Percentiles rank a stretch among this genome's conserved stretches.
These are phyloP conservation scores for Antheraea mylitta DNA, from an alignment of 1,140 invertebrate genomes.

Conservation along the genomic window DNA sequence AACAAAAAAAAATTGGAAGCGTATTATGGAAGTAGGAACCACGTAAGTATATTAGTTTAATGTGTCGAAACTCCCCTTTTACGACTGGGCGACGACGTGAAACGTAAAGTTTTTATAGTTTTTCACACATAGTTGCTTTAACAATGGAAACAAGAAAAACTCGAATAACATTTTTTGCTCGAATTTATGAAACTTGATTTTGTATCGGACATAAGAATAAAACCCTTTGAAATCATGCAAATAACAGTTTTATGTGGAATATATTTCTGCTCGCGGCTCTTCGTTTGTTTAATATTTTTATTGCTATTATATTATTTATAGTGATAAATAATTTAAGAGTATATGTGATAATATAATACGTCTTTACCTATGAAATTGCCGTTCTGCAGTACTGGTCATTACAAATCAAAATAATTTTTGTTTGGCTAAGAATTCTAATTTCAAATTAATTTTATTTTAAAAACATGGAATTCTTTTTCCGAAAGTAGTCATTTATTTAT, in stretches of 20 bases:
- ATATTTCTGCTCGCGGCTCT: no score
- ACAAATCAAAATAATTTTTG: no score
- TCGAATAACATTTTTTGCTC: background rate
- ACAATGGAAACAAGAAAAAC: background rate
- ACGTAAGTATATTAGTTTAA: conserved; percentile 24
- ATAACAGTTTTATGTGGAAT: background rate
- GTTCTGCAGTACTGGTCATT: no score
- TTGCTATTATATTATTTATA: no score
- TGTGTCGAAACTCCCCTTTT: conserved; percentile 22
- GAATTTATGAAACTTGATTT: background rate
- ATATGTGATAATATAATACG: no score
- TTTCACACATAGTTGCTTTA: conserved; percentile 7
- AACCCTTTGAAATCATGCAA: background rate
- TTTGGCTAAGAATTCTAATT: no score
- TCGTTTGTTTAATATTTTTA: no score
- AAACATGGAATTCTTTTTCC: no score
- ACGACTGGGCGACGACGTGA: conserved; percentile 22
- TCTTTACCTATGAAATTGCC: no score
- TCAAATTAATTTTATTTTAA: no score
- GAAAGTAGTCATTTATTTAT: no score
- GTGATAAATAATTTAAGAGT: no score
- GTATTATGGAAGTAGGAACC: background rate
- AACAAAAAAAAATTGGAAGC: background rate
- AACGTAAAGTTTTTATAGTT: conserved; percentile 34
- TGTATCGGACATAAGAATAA: background rate